Evolutionary conservation across 1,140 invertebrate species (phyloP).

Genomic region (Eueides isabella): DNA sequence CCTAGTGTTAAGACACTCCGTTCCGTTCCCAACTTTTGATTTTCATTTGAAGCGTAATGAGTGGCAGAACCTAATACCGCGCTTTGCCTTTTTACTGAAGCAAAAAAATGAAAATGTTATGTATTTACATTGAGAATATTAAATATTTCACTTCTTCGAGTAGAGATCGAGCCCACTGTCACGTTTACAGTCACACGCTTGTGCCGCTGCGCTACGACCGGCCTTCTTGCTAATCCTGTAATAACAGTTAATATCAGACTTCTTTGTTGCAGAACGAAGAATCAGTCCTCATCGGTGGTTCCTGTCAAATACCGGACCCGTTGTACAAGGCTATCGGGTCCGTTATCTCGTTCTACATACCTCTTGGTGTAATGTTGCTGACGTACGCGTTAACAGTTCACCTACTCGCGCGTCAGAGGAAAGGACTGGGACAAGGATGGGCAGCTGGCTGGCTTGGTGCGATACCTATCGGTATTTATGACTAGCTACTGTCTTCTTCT

Average conservation of each 20-base stretch:
- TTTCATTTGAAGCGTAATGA: too few species aligned
- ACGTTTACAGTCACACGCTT: not conserved
- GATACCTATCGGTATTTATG: conserved; percentile 82
- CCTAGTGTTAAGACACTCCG: too few species aligned
- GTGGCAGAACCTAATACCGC: too few species aligned
- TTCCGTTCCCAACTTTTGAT: too few species aligned
- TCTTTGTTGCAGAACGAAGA: conserved; percentile 88
- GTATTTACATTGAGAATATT: too few species aligned
- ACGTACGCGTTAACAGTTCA: conserved; percentile 96
- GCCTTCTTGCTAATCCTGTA: too few species aligned
- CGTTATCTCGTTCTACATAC: conserved; percentile 97
- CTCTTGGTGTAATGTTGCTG: conserved; percentile 95
- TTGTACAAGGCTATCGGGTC: conserved; percentile 96
- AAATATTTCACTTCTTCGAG: not conserved
- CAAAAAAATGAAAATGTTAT: too few species aligned
- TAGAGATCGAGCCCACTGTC: not conserved
- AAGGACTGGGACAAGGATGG: conserved; percentile 87
- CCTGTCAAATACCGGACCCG: conserved; percentile 93
- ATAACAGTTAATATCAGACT: too few species aligned
- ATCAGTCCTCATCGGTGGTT: conserved; percentile 89
- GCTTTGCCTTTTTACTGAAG: too few species aligned
- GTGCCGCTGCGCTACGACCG: not conserved
- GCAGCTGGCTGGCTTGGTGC: conserved; percentile 80
- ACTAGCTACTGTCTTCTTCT: conserved; percentile 1
- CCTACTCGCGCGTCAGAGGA: conserved; percentile 89